A percentile compares a stretch with the other conserved stretches of the same genome.
Conservation (phyloP, 2,113 vertebrate genomes). For the Bagarius yarrelli region DNA sequence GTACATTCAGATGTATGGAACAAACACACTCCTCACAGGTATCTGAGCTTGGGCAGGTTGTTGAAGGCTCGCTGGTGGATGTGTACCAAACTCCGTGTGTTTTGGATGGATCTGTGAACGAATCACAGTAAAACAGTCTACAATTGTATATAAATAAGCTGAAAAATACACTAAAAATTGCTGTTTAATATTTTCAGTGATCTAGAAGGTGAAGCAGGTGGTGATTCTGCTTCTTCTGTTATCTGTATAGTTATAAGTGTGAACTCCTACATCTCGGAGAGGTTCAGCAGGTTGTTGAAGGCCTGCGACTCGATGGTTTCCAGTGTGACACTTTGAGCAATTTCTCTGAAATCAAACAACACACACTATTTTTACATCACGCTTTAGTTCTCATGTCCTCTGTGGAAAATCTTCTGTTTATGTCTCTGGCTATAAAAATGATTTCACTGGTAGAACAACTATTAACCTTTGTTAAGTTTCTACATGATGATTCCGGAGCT, state of each 20-base stretch:
- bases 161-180: too few relatives aligned
- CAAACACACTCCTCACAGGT: constrained; percentile 72
- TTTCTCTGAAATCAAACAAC: constrained; percentile 57
- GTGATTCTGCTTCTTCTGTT: too few relatives aligned
- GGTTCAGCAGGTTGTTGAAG: constrained; percentile 63
- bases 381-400: too few relatives aligned
- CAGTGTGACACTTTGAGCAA: constrained; percentile 63
- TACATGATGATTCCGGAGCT: too few relatives aligned
- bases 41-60: constrained; percentile 81
- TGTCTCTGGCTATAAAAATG: too few relatives aligned
- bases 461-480: too few relatives aligned
- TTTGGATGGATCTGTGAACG: constrained; percentile 79
- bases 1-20: neutral
- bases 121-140: neutral
- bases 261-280: constrained; percentile 64
- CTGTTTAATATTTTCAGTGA: too few relatives aligned
- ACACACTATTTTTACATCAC: too few relatives aligned
- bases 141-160: neutral
- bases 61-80: constrained; percentile 76
- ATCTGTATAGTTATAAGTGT: too few relatives aligned
- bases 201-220: too few relatives aligned
- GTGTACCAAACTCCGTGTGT: constrained; percentile 76
- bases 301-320: constrained; percentile 62
- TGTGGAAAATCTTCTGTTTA: too few relatives aligned
- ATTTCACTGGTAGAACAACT: too few relatives aligned